These are phyloP conservation scores for Oppia nitens DNA, from an alignment of 1,140 invertebrate genomes.

Conservation along the genomic window DNA sequence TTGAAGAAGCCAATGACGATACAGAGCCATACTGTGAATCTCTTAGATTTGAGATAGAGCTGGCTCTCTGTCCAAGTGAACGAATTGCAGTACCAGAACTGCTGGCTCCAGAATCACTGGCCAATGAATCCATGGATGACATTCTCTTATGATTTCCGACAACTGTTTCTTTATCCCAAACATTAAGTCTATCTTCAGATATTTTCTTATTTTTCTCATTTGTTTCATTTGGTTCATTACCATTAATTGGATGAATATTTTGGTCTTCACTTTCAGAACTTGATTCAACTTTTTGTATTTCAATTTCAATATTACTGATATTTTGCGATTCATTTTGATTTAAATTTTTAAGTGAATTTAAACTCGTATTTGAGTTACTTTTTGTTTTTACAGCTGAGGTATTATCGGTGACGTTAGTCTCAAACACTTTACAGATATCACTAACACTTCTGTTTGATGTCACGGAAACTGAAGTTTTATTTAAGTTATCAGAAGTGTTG, in stretches of 20 bases:
- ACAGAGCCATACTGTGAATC: slow-evolving; percentile 39
- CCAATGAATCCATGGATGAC: background rate
- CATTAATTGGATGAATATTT: background rate
- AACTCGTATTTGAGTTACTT: background rate
- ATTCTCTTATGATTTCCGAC: background rate
- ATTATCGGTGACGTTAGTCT: background rate
- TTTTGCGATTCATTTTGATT: no score
- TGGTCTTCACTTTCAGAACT: no score
- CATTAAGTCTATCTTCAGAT: background rate
- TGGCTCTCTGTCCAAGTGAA: background rate
- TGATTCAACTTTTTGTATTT: no score
- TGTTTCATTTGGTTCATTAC: background rate
- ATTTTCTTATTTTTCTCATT: background rate
- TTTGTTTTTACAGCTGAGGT: background rate
- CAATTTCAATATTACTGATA: no score
- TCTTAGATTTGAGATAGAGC: background rate
- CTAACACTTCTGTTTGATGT: slow-evolving; percentile 16
- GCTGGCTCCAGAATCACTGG: background rate
- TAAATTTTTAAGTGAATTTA: background rate
- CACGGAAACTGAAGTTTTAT: background rate
- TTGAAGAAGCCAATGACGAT: slow-evolving; percentile 41
- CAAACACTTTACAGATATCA: slow-evolving; percentile 20
- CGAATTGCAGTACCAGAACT: background rate
- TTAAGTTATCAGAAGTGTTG: background rate
- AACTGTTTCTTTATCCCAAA: background rate